Base-by-base conservation (phyloP, 2,113 vertebrate genomes). In the Malurus elegans region DNA sequence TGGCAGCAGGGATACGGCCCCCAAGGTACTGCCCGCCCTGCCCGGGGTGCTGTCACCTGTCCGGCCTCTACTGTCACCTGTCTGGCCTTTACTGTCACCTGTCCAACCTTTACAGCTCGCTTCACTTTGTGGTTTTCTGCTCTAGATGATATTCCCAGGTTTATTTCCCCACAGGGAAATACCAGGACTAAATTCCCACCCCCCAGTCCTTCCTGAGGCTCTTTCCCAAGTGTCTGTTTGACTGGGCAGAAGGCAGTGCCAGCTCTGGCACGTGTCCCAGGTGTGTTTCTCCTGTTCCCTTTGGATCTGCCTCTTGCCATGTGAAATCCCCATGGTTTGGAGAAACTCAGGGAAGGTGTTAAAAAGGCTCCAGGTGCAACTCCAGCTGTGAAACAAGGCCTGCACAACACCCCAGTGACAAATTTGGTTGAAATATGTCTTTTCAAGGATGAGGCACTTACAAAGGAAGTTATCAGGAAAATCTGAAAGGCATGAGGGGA, bases 1-100 rank as follows among this genome's bases (percentile, higher is more conserved):
- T 99, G 99, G 99, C 99, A 99, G 57, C 99, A 99, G 96, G 98
- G 99, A 64, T 99, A 99, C 1, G 98, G 99, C 96, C 99, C 99
- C 53, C 99, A 99, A 98, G 99, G 99, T 99, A 98, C 69, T 4
- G 44, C 72, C 53, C 29, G 0, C 7, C 61, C 26, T 20, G 34
- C 19, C 54, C 60, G 1, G 31, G 34, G 5, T 57, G 53, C 53
- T 8, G 9, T 5, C 69, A 10, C 69, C 50, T 24, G 9, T 8
- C 48, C 4, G 4, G 7, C 29, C 47, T 48, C 47, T 48, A 21
- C 47, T 23, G 21, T 28, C 50, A 51, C 50, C 6, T 32, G 17
- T 54, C 44, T 3, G 8, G 42, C 31, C 62, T 24, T 31, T n/a
- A 21, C 44, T 3, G 36, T 54, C 38, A 20, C 61, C 31, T 26